Conservation (phyloP, 2,797 vertebrate genomes). For the Vultur gryphus region DNA sequence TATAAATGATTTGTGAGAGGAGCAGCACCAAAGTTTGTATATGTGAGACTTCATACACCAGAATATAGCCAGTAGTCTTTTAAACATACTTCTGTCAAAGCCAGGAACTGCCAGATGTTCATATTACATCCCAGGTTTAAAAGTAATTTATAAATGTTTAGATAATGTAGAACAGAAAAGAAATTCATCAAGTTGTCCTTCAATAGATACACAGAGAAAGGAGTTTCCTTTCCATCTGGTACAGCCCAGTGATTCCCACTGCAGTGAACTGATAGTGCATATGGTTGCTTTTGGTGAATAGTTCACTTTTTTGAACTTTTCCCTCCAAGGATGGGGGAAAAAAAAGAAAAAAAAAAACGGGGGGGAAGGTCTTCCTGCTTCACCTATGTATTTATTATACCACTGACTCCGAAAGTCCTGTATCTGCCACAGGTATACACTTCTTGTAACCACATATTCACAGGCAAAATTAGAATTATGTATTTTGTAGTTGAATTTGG, state of each 20-base stretch:
- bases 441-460: not conserved
- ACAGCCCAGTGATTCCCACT: not conserved
- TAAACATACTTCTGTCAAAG: not conserved
- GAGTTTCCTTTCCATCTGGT: not conserved
- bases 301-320: not conserved
- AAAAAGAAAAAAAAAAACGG: no score
- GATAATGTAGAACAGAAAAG: not conserved
- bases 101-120: not conserved
- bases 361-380: not conserved
- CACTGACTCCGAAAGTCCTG: not conserved
- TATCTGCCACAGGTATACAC: not conserved
- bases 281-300: not conserved
- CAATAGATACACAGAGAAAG: not conserved
- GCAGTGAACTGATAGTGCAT: not conserved
- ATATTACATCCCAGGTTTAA: not conserved
- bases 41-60: not conserved
- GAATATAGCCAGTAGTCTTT: not conserved
- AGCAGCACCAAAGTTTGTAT: not conserved
- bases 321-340: rapidly evolving
- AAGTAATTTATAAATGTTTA: not conserved
- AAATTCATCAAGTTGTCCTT: not conserved
- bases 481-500: not conserved
- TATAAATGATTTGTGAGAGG: not conserved
- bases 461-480: not conserved
- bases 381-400: not conserved